These are phyloP conservation scores for Ormia ochracea DNA, from an alignment of 2,888 invertebrate species.

Conservation along the genomic window DNA sequence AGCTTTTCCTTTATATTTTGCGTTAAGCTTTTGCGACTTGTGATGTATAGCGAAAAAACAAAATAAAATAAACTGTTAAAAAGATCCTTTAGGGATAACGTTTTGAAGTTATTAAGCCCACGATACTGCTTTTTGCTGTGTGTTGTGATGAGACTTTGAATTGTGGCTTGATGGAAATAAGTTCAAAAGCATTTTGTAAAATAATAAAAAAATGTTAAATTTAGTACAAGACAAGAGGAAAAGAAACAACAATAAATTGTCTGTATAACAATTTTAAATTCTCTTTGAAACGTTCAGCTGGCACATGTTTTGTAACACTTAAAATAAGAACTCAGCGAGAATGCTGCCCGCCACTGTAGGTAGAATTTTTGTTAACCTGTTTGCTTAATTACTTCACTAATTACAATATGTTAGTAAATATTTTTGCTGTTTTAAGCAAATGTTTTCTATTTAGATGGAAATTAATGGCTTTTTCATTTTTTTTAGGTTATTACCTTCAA, in stretches of 20 bases:
- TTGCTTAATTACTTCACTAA: neutral
- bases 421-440: neutral
- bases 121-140: neutral
- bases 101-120: neutral
- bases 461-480: neutral
- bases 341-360: neutral
- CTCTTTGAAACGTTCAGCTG: too few species aligned
- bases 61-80: neutral
- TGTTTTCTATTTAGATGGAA: neutral
- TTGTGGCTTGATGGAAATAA: neutral
- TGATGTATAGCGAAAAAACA: too few species aligned
- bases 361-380: neutral
- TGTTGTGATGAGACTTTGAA: neutral
- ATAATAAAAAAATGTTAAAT: too few species aligned
- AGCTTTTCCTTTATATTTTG: neutral
- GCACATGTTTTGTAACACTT: too few species aligned
- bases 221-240: too few species aligned
- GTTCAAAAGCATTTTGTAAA: too few species aligned
- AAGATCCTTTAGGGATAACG: neutral
- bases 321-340: neutral
- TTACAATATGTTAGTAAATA: neutral
- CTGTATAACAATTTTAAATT: too few species aligned
- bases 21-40: neutral
- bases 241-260: too few species aligned
- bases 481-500: neutral